Conservation (phyloP, 2,888 invertebrate species). For the Globia sparganii region DNA sequence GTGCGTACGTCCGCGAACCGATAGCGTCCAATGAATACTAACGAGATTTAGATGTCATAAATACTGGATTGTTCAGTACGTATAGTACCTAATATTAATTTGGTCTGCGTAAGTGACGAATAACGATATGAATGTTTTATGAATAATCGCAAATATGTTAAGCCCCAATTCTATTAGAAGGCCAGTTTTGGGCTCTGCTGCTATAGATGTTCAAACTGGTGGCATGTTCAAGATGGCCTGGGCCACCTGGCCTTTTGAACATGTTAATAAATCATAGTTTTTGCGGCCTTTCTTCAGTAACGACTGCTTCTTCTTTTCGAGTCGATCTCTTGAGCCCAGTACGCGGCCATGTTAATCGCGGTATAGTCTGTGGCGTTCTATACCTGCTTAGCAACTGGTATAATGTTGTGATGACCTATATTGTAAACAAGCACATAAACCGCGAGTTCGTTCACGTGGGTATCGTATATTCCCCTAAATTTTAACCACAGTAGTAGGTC, state of each 20-base stretch:
- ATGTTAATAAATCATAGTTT: not conserved
- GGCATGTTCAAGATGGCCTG: not conserved
- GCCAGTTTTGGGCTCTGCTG: not conserved
- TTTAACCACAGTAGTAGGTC: too few species aligned
- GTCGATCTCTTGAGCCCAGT: not conserved
- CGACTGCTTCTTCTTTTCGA: not conserved
- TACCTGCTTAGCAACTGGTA: not conserved
- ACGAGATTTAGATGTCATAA: constrained; percentile 48
- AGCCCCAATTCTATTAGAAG: not conserved
- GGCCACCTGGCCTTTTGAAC: not conserved
- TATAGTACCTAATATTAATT: constrained; percentile 8
- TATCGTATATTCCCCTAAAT: not conserved
- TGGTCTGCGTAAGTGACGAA: constrained; percentile 21
- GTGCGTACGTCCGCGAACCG: constrained; percentile 39
- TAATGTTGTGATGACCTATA: not conserved
- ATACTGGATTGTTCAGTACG: constrained; percentile 28
- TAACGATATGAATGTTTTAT: constrained; percentile 9
- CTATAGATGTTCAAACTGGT: not conserved
- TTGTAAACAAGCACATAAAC: not conserved
- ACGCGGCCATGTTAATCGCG: not conserved
- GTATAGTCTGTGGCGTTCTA: not conserved
- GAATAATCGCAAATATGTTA: not conserved
- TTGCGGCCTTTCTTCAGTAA: not conserved
- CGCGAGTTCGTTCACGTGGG: not conserved
- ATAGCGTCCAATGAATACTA: constrained; percentile 51